phyloP scores from a whole-genome alignment of 2,888 invertebrate genomes.

The Phoenoteleia sp. region DNA sequence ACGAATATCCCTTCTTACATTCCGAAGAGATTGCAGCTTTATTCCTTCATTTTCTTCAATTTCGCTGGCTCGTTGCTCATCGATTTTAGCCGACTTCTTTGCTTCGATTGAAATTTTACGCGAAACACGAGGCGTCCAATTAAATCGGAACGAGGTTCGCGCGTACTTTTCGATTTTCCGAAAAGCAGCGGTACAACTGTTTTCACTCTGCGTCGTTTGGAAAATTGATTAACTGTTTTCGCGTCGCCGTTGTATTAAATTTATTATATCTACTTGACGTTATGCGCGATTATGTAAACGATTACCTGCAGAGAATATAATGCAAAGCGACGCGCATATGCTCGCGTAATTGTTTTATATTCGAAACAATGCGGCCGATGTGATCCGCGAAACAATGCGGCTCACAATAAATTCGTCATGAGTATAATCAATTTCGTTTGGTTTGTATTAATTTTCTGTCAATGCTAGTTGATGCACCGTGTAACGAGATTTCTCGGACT shows the following conservation, averaged over 20 bases:
- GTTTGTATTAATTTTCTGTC: conserved; percentile 42
- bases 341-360: conserved; percentile 28
- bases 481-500: conserved; percentile 26
- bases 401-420: conserved; percentile 29
- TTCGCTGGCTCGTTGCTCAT: conserved; percentile 28
- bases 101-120: conserved; percentile 18
- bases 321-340: not conserved
- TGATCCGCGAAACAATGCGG: conserved; percentile 15
- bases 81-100: conserved; percentile 37
- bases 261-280: conserved; percentile 22
- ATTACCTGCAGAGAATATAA: conserved; percentile 21
- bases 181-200: too few species aligned
- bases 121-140: conserved; percentile 13
- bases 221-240: conserved; percentile 13
- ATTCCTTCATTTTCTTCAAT: conserved; percentile 54
- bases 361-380: conserved; percentile 12
- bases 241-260: not conserved
- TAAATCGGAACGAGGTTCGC: not conserved
- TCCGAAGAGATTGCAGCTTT: conserved; percentile 41
- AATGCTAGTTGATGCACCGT: conserved; percentile 15
- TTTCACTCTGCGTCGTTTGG: not conserved
- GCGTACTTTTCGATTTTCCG: too few species aligned
- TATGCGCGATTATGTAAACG: conserved; percentile 22
- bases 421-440: conserved; percentile 32
- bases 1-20: conserved; percentile 54